Evolutionary conservation across 2,888 invertebrate species (phyloP).

Genomic region (Bimastos eiseni): DNA sequence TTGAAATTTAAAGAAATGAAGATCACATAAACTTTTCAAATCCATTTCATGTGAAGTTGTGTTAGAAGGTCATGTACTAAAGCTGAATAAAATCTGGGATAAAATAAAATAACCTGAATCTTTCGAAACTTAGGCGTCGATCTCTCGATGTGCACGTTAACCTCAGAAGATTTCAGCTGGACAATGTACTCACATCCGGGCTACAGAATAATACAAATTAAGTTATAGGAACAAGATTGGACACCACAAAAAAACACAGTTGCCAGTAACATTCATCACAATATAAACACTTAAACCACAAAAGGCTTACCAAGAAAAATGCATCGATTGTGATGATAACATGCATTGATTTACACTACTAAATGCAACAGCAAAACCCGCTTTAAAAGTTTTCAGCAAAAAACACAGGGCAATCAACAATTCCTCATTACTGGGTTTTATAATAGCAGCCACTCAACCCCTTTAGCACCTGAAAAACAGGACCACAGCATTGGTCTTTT

Average conservation of each 20-base stretch:
- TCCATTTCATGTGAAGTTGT: background rate
- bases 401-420: background rate
- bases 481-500: background rate
- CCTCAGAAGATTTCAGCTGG: constrained; percentile 65
- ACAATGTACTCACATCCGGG: constrained; percentile 54
- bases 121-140: constrained; percentile 64
- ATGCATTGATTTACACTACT: too few species aligned
- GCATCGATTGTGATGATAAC: too few species aligned
- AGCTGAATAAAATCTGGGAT: background rate
- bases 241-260: background rate
- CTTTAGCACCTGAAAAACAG: background rate
- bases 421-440: background rate
- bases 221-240: background rate
- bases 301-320: background rate
- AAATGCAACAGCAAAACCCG: background rate
- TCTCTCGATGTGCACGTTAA: constrained; percentile 67
- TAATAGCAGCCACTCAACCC: background rate
- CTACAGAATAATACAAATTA: constrained; percentile 35
- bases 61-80: background rate
- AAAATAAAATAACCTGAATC: constrained; percentile 26
- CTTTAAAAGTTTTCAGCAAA: background rate
- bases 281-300: background rate
- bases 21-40: background rate
- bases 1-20: background rate
- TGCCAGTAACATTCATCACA: background rate